Base-by-base conservation (phyloP, 1,140 invertebrate genomes). In the Atta cephalotes region DNA sequence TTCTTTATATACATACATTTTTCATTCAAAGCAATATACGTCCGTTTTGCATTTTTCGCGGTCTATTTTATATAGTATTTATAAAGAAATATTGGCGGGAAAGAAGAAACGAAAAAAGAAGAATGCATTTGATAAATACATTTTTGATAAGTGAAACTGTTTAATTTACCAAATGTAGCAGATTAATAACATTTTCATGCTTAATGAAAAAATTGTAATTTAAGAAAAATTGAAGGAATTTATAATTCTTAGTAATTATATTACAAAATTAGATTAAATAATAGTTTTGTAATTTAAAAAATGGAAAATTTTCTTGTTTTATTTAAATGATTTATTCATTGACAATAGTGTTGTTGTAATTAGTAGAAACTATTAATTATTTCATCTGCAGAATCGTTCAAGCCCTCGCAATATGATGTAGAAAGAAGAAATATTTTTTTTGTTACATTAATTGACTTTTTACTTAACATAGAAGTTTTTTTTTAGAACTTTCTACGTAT, bases 21-120 rank as follows among this genome's bases (percentile, higher is more conserved):
- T 84, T 76, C 80, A 82, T 82, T 62, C 68, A 49, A 74, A 74
- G 80, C 68, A 62, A 76, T 76, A 81, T 12, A 25, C n/a, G 18
- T 72, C 21, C 62, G 28, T 25, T 60, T 74, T 74, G 18, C 39
- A 74, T 35, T 74, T 84, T 63, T 84, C 45, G 25, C 14, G n/a
- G 49, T 74, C 7, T 74, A 7, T 49, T 68, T 84, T 74, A 74
- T 82, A 62, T 76, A 62, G 58, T 72, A 74, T 82, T 84, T 76
- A 31, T 35, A 74, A 56, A 60, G 14, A 76, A 39, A 84, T 51
- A 28, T 72, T 56, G 14, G 16, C 10, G 74, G 1, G 31, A 21
- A 51, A 62, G 12, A 21, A 5, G 18, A 68, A 25, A 68, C 6
- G 71, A 65, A 81, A 81, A 63, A 62, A 74, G 35, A 21, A 76